Base-by-base conservation (phyloP, 2,888 invertebrate species). In the Incurvaria masculella region DNA sequence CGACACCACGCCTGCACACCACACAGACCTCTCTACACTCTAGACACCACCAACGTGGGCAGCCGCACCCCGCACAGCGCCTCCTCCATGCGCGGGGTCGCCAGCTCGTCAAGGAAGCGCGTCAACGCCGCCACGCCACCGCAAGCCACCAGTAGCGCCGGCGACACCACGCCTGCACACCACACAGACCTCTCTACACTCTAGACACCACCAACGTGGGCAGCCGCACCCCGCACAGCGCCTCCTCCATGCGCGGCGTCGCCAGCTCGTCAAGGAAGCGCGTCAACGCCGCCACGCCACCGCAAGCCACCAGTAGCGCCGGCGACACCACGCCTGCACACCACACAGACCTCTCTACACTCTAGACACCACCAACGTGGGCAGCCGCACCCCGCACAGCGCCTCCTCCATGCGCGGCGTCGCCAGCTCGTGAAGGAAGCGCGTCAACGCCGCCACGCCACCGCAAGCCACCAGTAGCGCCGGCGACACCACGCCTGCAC, bases 381-480 rank as follows among this genome's bases (percentile, higher is more conserved):
- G 89, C 44, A 97, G 74, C 33, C 97, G 72, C 14, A 94, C 91
- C 1, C 93, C 94, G 56, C 96, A 88, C 2, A 97, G 76, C 3
- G 95, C 90, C 69, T 97, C 97, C 5, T 92, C 88, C 72, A 96
- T 91, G 52, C 91, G 85, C 0, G 95, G 91, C 57, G 91, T 91
- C 56, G 91, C 89, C 62, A 90, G 92, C 62, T 92, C 91, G 39
- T 93, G 81, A 19, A 94, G 81, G 63, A 91, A 93, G 52, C 91
- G 83, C 0, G 91, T 85, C 46, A 91, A 82, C 5, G 94, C 89
- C 50, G 86, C 85, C 44, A 96, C 89, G 17, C 95, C 93, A 8
- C 92, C 92, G 61, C 89, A 88, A 42, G 83, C 80, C 60, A 94
- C 88, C 58, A 94, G 86, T 55, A 91, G 69, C 52, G 83, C 85